Conservation (phyloP, 2,797 vertebrate genomes). For the Spatula clypeata region DNA sequence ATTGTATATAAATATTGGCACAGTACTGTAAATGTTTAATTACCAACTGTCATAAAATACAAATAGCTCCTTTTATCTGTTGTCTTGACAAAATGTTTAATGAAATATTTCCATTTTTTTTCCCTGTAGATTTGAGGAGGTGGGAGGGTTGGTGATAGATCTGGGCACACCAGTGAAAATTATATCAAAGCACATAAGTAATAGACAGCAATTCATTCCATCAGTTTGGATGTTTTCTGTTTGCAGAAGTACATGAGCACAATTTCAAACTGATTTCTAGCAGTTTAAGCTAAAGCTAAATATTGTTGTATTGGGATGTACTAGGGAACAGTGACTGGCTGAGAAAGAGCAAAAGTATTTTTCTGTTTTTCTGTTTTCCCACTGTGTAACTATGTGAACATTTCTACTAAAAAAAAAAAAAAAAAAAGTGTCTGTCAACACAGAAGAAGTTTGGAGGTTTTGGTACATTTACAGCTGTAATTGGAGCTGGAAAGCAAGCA, state of each 20-base stretch:
- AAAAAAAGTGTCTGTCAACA: not conserved
- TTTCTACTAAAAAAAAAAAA: not conserved
- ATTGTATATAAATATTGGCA: slow-evolving; percentile 5
- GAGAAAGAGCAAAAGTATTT: not conserved
- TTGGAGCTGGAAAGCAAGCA: not conserved
- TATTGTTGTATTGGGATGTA: not conserved
- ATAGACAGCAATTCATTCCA: not conserved
- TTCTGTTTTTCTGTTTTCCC: not conserved
- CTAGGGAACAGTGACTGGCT: not conserved
- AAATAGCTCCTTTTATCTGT: slow-evolving; percentile 13
- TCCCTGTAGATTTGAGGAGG: not conserved
- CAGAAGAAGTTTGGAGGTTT: not conserved
- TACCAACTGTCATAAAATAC: slow-evolving; percentile 12
- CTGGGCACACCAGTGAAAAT: not conserved
- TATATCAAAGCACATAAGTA: not conserved
- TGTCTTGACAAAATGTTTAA: slow-evolving; percentile 1
- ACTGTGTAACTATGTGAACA: not conserved
- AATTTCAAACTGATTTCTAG: not conserved
- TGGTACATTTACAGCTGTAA: not conserved
- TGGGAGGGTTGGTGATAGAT: not conserved
- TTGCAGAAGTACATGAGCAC: not conserved
- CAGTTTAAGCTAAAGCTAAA: not conserved
- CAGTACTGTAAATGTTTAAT: slow-evolving; percentile 20
- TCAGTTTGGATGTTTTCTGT: not conserved
- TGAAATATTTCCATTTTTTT: not conserved